phyloP scores from a whole-genome alignment of 2,888 invertebrate species.

The Synanthedon andrenaeformis region DNA sequence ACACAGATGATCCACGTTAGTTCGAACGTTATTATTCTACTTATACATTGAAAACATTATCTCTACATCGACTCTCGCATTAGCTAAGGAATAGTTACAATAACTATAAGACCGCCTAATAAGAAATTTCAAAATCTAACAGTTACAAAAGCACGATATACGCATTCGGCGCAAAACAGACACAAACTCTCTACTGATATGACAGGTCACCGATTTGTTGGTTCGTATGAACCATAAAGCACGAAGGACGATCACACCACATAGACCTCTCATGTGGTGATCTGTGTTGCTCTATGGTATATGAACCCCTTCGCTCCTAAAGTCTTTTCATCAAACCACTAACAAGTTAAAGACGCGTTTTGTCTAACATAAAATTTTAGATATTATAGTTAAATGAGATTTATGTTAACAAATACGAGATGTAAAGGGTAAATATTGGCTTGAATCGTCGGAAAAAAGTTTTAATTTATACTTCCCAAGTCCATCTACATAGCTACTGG shows the following conservation, averaged over 20 bases:
- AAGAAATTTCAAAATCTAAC: constrained; percentile 5
- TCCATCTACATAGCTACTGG: too few species aligned
- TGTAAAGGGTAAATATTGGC: too few species aligned
- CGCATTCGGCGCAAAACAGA: constrained; percentile 4
- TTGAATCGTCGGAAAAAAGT: too few species aligned
- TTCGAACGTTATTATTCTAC: constrained; percentile 5
- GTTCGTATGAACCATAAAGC: background rate
- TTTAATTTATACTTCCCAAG: too few species aligned
- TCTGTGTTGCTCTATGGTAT: background rate
- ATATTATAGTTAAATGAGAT: too few species aligned
- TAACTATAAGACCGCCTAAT: background rate
- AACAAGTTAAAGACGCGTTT: background rate
- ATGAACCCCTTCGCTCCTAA: background rate
- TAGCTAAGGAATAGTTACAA: constrained; percentile 25
- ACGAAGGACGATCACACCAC: too few species aligned
- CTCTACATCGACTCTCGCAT: constrained; percentile 28
- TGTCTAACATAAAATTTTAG: too few species aligned
- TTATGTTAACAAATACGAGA: too few species aligned
- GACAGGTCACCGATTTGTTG: constrained; percentile 27
- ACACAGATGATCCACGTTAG: constrained; percentile 1
- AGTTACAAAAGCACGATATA: constrained; percentile 29
- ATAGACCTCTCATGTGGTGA: too few species aligned
- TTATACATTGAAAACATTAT: constrained; percentile 3
- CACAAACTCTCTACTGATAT: constrained; percentile 23
- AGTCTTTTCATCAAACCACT: background rate